Base-by-base conservation (phyloP, 2,113 vertebrate genomes). In the Gobio gobio region DNA sequence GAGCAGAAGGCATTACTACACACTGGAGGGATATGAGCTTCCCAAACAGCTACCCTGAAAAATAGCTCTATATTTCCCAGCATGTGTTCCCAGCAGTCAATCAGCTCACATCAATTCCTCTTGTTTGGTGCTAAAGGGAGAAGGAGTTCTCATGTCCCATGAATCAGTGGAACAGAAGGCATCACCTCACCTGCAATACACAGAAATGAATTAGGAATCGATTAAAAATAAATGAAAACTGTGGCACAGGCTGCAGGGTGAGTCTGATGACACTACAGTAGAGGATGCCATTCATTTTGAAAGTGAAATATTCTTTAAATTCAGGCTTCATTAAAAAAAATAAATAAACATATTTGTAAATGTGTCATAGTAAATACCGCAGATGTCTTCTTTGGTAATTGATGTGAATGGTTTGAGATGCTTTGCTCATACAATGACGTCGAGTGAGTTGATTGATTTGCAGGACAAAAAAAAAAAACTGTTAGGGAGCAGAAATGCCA, bases 61-160 rank as follows among this genome's bases (percentile, higher is more conserved):
- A 72, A 72, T 10, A n/a, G 36, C 68, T 72, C 68, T 72, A n/a
- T 3, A 43, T 43, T 72, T 43, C 68, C 22, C 68, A 72, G 68
- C 9, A 16, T 72, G 68, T 43, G 68, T 72, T 72, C 66, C 36
- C 66, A 70, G 66, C 20, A 43, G 22, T 70, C 36, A n/a, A 8
- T 43, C 66, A 43, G 66, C 66, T 70, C 66, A 70, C 36, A 43
- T 70, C 33, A 70, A 2, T n/a, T 70, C 33, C 10, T 43, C 36
- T 72, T 43, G 68, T 72, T 70, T 72, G 36, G 36, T 22, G 66
- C 36, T 70, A 20, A 43, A 43, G 20, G 36, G 36, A 43, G 18
- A 43, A 43, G 9, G 68, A 13, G 66, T 70, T 43, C 66, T 70
- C 66, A 22, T 70, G 36, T 70, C 36, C 36, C 36, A 12, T n/a